Conservation (phyloP, 2,113 vertebrate species). For the Apodemus sylvaticus region DNA sequence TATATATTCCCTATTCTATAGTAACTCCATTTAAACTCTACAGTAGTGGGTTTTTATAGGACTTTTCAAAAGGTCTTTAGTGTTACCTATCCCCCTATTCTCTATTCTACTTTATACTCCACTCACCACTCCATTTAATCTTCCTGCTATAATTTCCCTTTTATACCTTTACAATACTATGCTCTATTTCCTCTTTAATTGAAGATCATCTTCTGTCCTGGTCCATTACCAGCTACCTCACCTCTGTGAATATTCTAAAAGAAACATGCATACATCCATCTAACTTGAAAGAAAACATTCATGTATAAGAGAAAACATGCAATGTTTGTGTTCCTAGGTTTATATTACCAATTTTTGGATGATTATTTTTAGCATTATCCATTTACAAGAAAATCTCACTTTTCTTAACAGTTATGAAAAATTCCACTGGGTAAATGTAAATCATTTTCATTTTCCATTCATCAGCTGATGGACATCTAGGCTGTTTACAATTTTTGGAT, state of each 20-base stretch:
- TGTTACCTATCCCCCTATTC: neutral
- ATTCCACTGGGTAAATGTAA: neutral
- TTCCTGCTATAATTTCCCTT: neutral
- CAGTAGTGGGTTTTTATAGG: neutral
- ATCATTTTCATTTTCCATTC: neutral
- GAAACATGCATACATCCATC: neutral
- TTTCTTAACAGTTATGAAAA: neutral
- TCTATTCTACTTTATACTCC: neutral
- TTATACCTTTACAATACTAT: neutral
- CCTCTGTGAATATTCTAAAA: neutral
- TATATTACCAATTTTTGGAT: neutral
- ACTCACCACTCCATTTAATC: neutral
- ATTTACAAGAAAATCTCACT: neutral
- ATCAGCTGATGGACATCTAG: neutral
- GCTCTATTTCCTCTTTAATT: neutral
- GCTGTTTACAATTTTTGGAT: neutral
- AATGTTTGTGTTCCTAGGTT: neutral
- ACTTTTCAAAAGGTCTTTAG: neutral
- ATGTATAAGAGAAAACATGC: neutral
- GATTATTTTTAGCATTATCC: neutral
- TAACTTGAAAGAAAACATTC: neutral
- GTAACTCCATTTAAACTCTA: neutral
- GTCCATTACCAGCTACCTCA: neutral
- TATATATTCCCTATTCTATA: neutral
- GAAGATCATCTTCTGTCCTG: neutral